phyloP scores from a whole-genome alignment of 2,888 invertebrate genomes.

The Plusia festucae region DNA sequence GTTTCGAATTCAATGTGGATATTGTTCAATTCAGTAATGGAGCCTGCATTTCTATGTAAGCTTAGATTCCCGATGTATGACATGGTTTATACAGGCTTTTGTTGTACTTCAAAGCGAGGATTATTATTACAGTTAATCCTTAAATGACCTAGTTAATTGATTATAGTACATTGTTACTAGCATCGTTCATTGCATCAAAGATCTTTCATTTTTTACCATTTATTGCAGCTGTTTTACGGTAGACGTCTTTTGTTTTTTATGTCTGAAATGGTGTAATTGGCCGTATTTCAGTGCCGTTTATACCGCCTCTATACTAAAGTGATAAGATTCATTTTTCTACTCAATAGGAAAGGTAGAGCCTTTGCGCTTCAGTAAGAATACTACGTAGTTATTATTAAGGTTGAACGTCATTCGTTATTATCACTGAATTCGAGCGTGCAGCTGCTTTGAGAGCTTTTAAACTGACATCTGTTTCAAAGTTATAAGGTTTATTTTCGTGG shows the following conservation, averaged over 20 bases:
- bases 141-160: not conserved
- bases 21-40: conserved; percentile 54
- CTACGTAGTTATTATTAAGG: not conserved
- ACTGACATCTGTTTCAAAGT: not conserved
- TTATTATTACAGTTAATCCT: not conserved
- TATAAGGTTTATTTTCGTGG: not conserved
- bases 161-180: not conserved
- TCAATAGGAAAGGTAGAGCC: not conserved
- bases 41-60: conserved; percentile 17
- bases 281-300: too few relatives aligned
- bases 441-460: not conserved
- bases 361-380: not conserved
- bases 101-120: not conserved
- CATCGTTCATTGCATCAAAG: too few relatives aligned
- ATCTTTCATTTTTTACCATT: too few relatives aligned
- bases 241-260: too few relatives aligned
- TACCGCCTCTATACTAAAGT: too few relatives aligned
- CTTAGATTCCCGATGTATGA: not conserved
- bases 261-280: too few relatives aligned
- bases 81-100: not conserved
- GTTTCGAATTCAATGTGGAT: conserved; percentile 42
- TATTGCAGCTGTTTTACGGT: too few relatives aligned
- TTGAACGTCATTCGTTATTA: not conserved
- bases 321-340: too few relatives aligned
- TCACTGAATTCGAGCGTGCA: not conserved